Conservation (phyloP, 2,113 vertebrate species). For the Myrmecobius fasciatus region DNA sequence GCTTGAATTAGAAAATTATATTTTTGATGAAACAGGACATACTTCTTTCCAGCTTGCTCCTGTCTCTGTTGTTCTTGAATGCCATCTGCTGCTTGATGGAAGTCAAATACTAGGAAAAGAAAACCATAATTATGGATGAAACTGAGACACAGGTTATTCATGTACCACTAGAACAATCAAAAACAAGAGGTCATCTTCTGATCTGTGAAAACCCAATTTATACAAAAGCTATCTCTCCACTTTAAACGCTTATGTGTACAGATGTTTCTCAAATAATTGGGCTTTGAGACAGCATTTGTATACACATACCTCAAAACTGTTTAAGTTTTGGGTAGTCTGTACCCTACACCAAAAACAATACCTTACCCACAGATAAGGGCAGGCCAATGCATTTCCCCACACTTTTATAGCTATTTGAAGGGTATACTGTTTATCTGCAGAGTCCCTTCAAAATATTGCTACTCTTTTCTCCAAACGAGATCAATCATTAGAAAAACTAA, state of each 20-base stretch:
- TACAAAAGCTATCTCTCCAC: background rate
- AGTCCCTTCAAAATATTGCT: background rate
- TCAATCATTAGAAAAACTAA: background rate
- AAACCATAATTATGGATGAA: conserved; percentile 59
- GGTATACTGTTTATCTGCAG: background rate
- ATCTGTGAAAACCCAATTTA: background rate
- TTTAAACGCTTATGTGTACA: background rate
- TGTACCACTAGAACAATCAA: background rate
- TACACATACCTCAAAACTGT: no score
- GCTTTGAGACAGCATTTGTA: background rate
- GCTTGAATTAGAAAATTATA: background rate
- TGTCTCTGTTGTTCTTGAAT: conserved; percentile 97
- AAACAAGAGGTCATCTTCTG: background rate
- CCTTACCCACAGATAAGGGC: background rate
- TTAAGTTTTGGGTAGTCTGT: background rate
- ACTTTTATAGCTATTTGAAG: background rate
- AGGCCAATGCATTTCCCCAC: background rate
- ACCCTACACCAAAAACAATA: background rate
- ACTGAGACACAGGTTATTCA: background rate
- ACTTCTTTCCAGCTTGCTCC: conserved; percentile 98
- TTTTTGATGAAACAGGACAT: conserved; percentile 77
- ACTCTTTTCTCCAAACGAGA: background rate
- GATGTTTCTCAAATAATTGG: background rate
- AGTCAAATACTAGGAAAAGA: conserved; percentile 95
- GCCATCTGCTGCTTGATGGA: conserved; percentile 98